Evolutionary conservation across 2,797 vertebrate species (phyloP), one percentile per base, ranked within the genome.

Genomic region (Eidolon dupreanum): DNA sequence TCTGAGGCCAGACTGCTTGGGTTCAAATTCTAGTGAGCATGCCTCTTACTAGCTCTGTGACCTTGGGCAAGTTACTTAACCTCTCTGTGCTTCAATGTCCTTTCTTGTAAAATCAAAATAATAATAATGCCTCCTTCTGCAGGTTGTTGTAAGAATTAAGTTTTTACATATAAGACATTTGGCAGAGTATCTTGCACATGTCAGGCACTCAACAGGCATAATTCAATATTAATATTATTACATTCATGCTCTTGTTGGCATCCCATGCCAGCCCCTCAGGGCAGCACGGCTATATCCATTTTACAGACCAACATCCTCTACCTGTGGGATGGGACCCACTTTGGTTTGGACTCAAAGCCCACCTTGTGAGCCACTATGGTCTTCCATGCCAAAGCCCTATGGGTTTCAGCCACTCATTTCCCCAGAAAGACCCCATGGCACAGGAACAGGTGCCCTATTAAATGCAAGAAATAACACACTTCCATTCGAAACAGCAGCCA

Each of bases 41-140:
- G 41, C 70, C 43, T n/a, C 49, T 41, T 22, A 38, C 28, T 11
- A 20, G 49, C 82, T 90, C 78, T 78, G 89, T 57, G 77, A 63
- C 61, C 38, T 19, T 4, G 28, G 19, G 4, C 16, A 38, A 68
- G n/a, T 24, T 24, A 33, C 31, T 89, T 38, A 31, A 68, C 38
- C 20, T 78, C 88, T 79, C 55, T 87, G 78, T 36, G 57, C 49
- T 55, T 38, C 65, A 3, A 12, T 8, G 43, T 63, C 28, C 59
- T 63, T 49, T 75, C 77, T 17, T 5, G 19, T 78, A 57, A 90
- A 90, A 70, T 77, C 31, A 31, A 90, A 57, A 10, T 59, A 66
- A 65, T 12, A 19, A 57, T 1, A 2, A 61, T 22, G 5, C 16
- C 73, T 86, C 38, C 38, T 51, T 63, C 33, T 1, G 6, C 10